Evolutionary conservation across 2,888 invertebrate species (phyloP), one percentile per base, ranked within the genome.

Genomic region (Brassicogethes aeneus): DNA sequence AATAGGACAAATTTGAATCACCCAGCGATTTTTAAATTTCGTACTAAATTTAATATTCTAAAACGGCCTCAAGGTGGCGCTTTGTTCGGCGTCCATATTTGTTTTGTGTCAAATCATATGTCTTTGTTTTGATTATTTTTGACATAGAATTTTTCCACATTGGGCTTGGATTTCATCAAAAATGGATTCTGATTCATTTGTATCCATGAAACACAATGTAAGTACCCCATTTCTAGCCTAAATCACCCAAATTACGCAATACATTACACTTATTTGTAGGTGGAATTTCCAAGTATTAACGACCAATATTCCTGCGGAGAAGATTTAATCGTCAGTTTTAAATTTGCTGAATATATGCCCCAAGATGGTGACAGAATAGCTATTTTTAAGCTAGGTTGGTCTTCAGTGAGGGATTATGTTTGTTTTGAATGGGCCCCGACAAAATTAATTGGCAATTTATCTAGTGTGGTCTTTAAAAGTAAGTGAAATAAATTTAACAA

Each of bases 301-400:
- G 61, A 60, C 43, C 55, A 60, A 37, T 64, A 65, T 44, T 49
- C 54, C 3, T 54, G 50, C 36, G 55, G 58, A 36, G 54, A 58
- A 42, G 57, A 64, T 50, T 48, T 66, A 15, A 43, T 46, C 30
- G 64, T 61, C 43, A 54, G 45, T 42, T 64, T 57, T 44, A 49
- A 47, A 32, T 51, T 60, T 34, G 56, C 55, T 17, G 56, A 60
- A 40, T 64, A 62, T 40, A 52, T 48, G 16, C 55, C 61, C 13
- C 55, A 62, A 41, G 62, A 63, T 42, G 64, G 63, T 2, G 66
- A 66, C 45, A 53, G 64, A 36, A 52, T 67, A 29, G 65, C 62
- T 16, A 61, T 67, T 33, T 65, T 62, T 50, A 63, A 62, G 46
- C 44, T 64, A n/a, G 66, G 66, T 2, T 67, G 65, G 65, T 56